Evolutionary conservation across 2,797 vertebrate genomes (phyloP).

Genomic region (Pipistrellus kuhlii): DNA sequence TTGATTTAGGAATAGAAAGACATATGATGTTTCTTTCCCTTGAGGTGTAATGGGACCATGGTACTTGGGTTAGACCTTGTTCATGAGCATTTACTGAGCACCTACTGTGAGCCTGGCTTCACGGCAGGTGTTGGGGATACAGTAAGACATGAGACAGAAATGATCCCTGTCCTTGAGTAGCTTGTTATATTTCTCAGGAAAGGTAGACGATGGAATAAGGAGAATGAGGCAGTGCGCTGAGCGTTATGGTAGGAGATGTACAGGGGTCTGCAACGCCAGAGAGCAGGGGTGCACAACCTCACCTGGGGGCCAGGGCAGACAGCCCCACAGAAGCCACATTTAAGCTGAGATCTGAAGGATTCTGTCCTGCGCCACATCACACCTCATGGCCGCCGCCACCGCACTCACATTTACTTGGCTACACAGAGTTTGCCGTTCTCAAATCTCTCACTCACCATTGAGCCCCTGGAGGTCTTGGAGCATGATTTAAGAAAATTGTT

Average conservation of each 20-base stretch:
- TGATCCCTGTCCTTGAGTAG: not conserved
- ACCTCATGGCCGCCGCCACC: not conserved
- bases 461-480: not conserved
- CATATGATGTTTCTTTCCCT: not conserved
- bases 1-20: not conserved
- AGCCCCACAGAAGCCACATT: too few species aligned
- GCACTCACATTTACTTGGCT: too few species aligned
- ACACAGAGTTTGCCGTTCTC: not conserved
- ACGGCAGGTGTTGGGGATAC: too few species aligned
- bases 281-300: fast-evolving
- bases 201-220: not conserved
- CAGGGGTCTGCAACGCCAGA: not conserved
- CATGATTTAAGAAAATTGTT: not conserved
- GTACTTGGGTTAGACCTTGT: not conserved
- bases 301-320: not conserved
- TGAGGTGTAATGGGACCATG: not conserved
- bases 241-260: not conserved
- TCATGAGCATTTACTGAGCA: not conserved
- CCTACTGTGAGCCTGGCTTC: not conserved
- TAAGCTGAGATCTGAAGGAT: not conserved
- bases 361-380: not conserved
- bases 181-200: not conserved
- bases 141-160: not conserved
- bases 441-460: not conserved
- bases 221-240: not conserved